Conservation (phyloP, 2,113 vertebrate genomes). For the Oplegnathus fasciatus region DNA sequence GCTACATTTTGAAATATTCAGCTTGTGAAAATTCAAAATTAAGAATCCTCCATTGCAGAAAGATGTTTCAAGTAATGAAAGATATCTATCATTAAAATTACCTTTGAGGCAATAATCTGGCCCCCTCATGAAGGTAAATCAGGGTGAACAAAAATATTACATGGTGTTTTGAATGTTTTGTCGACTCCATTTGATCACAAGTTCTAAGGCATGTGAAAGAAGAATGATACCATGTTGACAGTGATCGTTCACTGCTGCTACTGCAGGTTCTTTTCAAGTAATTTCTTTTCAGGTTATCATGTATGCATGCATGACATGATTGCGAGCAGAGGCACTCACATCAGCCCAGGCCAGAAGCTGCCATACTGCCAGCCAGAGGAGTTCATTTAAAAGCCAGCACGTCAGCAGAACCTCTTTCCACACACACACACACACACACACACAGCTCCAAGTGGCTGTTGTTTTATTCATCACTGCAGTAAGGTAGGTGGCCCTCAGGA, state of each 20-base stretch:
- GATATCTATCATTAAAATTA: not conserved
- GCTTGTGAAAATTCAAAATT: not conserved
- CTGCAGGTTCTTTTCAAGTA: conserved; percentile 7
- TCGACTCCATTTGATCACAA: not conserved
- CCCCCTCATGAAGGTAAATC: not conserved
- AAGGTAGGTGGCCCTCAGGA: conserved; percentile 78
- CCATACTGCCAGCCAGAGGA: conserved; percentile 64
- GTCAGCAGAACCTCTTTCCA: conserved; percentile 77
- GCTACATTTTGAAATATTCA: not conserved
- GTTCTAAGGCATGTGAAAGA: conserved; percentile 4
- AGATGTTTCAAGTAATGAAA: not conserved
- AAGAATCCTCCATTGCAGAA: not conserved
- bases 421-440: conserved; percentile 34
- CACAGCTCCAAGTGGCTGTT: conserved; percentile 74
- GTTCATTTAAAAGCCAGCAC: conserved; percentile 80
- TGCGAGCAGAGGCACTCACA: conserved; percentile 39
- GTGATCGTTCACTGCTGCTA: conserved; percentile 30
- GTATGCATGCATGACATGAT: conserved; percentile 56
- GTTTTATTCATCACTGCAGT: conserved; percentile 87
- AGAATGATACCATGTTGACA: not conserved
- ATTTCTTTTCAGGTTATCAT: conserved; percentile 42
- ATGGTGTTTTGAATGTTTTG: not conserved
- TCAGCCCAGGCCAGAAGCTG: conserved; percentile 49
- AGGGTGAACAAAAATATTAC: not conserved
- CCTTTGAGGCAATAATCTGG: not conserved